Evolutionary conservation across 1,140 invertebrate genomes (phyloP).

Genomic region (Drosophila arawakana): DNA sequence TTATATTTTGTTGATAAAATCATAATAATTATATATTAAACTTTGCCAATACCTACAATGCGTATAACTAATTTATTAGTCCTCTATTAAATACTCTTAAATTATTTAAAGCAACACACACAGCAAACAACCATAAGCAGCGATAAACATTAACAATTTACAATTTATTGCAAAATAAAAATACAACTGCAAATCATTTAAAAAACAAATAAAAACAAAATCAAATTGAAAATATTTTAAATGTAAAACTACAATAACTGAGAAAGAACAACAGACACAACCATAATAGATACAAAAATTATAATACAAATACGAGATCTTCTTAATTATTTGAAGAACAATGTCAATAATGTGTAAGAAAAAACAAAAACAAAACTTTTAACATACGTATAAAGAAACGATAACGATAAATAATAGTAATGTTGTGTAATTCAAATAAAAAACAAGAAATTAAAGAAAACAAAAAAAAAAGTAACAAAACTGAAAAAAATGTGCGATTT

Average conservation of each 20-base stretch:
- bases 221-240: constrained; percentile 35
- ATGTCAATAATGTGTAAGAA: constrained; percentile 78
- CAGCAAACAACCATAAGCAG: constrained; percentile 36
- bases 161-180: constrained; percentile 15
- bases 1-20: constrained; percentile 75
- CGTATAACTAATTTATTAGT: constrained; percentile 78
- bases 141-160: constrained; percentile 42
- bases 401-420: constrained; percentile 77
- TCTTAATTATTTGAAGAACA: constrained; percentile 68
- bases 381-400: constrained; percentile 63
- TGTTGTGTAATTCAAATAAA: constrained; percentile 82
- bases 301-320: constrained; percentile 34
- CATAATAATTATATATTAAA: constrained; percentile 64
- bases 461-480: constrained; percentile 53
- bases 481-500: constrained; percentile 70
- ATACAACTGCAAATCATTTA: constrained; percentile 51
- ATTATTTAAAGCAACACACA: constrained; percentile 63
- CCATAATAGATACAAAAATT: constrained; percentile 20
- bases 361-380: constrained; percentile 65
- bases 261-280: constrained; percentile 29
- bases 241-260: constrained; percentile 55
- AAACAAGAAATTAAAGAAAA: constrained; percentile 55
- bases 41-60: constrained; percentile 69
- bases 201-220: constrained; percentile 45
- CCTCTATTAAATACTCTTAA: constrained; percentile 79